phyloP scores from a whole-genome alignment of 1,140 invertebrate genomes.

The Listronotus oregonensis region DNA sequence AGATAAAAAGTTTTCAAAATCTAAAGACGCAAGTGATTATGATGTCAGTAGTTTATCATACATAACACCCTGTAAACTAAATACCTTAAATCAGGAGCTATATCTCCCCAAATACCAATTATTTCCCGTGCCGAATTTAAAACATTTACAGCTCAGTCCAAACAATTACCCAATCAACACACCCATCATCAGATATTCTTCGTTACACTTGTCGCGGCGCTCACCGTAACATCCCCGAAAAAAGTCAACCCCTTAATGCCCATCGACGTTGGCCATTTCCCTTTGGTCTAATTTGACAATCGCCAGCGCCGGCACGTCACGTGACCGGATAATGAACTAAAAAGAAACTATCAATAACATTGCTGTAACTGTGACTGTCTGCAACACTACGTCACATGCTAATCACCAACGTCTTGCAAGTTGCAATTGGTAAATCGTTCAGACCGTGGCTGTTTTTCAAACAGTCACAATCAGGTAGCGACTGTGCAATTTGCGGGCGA shows the following conservation, averaged over 20 bases:
- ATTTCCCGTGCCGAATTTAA: not conserved
- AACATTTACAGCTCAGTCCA: not conserved
- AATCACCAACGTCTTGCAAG: too few species aligned
- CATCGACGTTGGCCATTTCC: constrained; percentile 29
- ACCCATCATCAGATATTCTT: not conserved
- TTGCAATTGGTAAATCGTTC: too few species aligned
- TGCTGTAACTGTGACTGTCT: constrained; percentile 33
- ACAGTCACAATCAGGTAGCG: constrained; percentile 37
- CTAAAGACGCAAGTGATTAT: too few species aligned
- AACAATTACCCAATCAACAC: constrained; percentile 33
- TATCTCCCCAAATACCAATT: too few species aligned
- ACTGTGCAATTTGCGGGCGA: constrained; percentile 52
- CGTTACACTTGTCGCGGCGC: constrained; percentile 20
- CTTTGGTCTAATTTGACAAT: constrained; percentile 32
- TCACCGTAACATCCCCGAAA: not conserved
- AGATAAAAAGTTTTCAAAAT: too few species aligned
- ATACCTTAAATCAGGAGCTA: too few species aligned
- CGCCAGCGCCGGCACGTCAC: constrained; percentile 37
- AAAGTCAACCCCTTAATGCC: constrained; percentile 8
- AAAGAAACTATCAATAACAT: constrained; percentile 55
- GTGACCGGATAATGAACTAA: constrained; percentile 54
- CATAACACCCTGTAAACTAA: too few species aligned
- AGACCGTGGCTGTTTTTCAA: too few species aligned
- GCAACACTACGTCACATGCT: too few species aligned
- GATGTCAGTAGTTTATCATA: too few species aligned